Percentiles rank a stretch among this genome's conserved stretches.
Evolutionary conservation across 1,140 invertebrate species (phyloP).

Genomic region (Carposina sasakii): DNA sequence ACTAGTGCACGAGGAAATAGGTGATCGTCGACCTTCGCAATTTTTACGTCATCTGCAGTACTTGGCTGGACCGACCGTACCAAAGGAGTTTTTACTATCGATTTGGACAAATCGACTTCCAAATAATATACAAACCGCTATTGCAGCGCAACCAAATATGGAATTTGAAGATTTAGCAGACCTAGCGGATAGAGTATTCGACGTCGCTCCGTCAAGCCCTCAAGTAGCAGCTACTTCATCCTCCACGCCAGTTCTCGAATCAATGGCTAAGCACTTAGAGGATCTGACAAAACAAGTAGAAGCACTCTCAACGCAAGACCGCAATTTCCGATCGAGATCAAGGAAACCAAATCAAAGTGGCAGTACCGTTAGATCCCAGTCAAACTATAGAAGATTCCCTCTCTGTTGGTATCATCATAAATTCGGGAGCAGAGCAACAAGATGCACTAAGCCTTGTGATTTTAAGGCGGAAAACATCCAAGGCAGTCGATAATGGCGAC

Average conservation of each 20-base stretch:
- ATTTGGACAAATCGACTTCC: conserved; percentile 17
- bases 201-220: conserved; percentile 1
- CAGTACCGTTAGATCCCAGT: too few species aligned
- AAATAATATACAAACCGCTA: conserved; percentile 11
- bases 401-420: conserved; percentile 9
- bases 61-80: conserved; percentile 12
- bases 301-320: neutral
- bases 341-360: too few species aligned
- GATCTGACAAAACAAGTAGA: neutral
- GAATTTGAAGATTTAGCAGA: conserved; percentile 12
- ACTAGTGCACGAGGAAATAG: conserved; percentile 15
- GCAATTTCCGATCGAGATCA: neutral
- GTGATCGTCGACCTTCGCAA: conserved; percentile 27
- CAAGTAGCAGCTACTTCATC: conserved; percentile 10
- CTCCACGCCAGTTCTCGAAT: neutral
- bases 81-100: conserved; percentile 18
- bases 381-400: conserved; percentile 1
- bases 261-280: neutral
- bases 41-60: conserved; percentile 17
- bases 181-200: conserved; percentile 16
- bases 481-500: conserved; percentile 14
- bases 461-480: conserved; percentile 11
- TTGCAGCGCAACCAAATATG: conserved; percentile 13
- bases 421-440: conserved; percentile 9
- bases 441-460: conserved; percentile 13